These are phyloP conservation scores for Eupsilia transversa DNA, from an alignment of 2,888 invertebrate genomes.

Conservation along the genomic window DNA sequence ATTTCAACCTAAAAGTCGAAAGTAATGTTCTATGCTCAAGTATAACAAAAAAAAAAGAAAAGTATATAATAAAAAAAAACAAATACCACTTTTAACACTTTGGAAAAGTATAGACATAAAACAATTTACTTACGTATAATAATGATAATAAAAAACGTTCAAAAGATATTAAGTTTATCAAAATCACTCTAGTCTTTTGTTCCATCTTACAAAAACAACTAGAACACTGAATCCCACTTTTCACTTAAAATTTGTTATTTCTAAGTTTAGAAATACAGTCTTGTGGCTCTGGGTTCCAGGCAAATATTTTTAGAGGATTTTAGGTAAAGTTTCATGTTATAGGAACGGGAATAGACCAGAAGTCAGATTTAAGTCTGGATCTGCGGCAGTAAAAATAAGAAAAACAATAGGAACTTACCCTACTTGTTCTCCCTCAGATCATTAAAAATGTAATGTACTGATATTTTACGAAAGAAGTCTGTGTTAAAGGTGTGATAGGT, in stretches of 20 bases:
- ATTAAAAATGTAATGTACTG: not conserved
- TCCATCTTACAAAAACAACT: conserved; percentile 20
- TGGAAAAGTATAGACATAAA: not conserved
- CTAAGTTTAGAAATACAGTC: conserved; percentile 37
- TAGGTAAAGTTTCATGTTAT: not conserved
- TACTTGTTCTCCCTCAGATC: not conserved
- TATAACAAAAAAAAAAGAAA: not conserved
- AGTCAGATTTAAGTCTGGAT: not conserved
- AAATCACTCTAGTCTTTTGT: not conserved
- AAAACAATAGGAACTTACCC: not conserved
- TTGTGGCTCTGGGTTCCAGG: conserved; percentile 1
- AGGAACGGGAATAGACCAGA: not conserved
- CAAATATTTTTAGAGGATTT: conserved; percentile 39
- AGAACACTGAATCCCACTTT: conserved; percentile 29
- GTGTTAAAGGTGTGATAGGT: not conserved
- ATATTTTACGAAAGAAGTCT: not conserved
- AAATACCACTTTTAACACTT: not conserved
- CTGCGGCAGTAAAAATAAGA: not conserved
- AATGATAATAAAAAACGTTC: not conserved
- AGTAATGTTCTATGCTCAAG: not conserved
- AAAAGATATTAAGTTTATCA: not conserved
- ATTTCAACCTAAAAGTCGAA: not conserved
- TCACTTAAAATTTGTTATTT: conserved; percentile 39
- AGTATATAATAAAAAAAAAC: not conserved
- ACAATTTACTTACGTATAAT: not conserved